Base-by-base conservation (phyloP, 2,113 vertebrate species). In the Syngnathoides biaculeatus region DNA sequence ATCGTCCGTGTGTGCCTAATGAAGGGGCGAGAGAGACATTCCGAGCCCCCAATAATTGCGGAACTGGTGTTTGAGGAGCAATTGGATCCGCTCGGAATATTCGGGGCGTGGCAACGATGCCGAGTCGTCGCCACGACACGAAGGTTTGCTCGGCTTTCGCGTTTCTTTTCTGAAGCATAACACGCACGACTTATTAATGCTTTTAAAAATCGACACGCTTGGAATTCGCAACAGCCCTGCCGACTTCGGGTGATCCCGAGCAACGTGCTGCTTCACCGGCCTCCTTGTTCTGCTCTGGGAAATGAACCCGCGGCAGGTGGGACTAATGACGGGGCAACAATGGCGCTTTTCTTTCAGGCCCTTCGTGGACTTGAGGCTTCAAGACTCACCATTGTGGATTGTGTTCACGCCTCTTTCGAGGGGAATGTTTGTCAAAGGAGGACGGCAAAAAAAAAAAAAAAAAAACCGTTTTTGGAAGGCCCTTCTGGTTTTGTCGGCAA, bases 371-470 rank as follows among this genome's bases (percentile, higher is more conserved):
- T n/a, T n/a, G n/a, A n/a, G n/a, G n/a, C n/a, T n/a, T n/a, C n/a
- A n/a, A n/a, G n/a, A n/a, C n/a, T 43, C 40, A 42, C 39, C 8
- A 42, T 43, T 22, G 58, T 39, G 60, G 7, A 15, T 17, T 43
- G 60, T 47, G 38, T 67, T 14, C 45, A n/a, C 65, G 22, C 64
- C n/a, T 72, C 55, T 74, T 69, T 85, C 38, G 61, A 42, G 40
- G 26, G 22, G 3, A 67, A 10, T 82, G 77, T 85, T 87, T 87
- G 79, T 40, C 56, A 39, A 88, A 77, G 83, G 80, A 78, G 79
- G 79, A 71, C 57, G 47, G 24, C 20, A 52, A 30, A 55, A 30
- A 22, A 38, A 53, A 35, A 42, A 56, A 30, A 74, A 38, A 0
- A 2, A 12, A 50, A 27, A 57, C 22, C 26, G 15, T 38, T n/a